Base-by-base conservation (phyloP, 2,888 invertebrate species). In the Sarcophaga subvicina region DNA sequence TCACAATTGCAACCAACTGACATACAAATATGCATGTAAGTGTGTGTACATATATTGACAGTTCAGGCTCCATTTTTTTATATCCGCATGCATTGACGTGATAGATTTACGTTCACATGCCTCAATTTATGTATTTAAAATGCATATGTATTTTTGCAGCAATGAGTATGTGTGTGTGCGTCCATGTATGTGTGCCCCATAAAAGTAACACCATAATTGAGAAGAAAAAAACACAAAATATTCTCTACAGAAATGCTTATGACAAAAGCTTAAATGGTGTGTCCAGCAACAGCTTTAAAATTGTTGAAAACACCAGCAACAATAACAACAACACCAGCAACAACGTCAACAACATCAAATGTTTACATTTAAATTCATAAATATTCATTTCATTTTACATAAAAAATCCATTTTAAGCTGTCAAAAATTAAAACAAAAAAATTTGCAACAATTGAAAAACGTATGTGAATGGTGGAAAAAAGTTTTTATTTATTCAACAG, bases 301-400 rank as follows among this genome's bases (percentile, higher is more conserved):
- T 47, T 20, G n/a, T 25, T 22, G 22, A 72, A 14, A 59, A 72
- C 20, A 27, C 11, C 22, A 22, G 1, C 22, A 22, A 20, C 20
- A 20, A 20, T 20, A 20, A 20, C 20, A 20, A 49, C 17, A 17
- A 4, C 25, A 63, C 27, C 25, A 17, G 17, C n/a, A 84, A 47
- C 22, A 70, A n/a, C 59, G 59, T n/a, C 54, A 59, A 62, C 14
- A 11, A 66, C 54, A 80, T 77, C 47, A 83, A 83, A 86, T 67
- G 69, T 59, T 80, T 80, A 67, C 72, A 86, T 83, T 80, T 80
- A 80, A 83, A 80, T 83, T 77, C 83, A 86, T 83, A 86, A 86
- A 86, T 83, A 86, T 86, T 86, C 71, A 86, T 86, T 37, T 86
- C 47, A 70, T 71, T 47, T 47, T 22, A 60, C 66, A 67, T 71